These are phyloP conservation scores for Branchipolynoe longqiensis DNA, from an alignment of 2,888 invertebrate species.

Conservation along the genomic window DNA sequence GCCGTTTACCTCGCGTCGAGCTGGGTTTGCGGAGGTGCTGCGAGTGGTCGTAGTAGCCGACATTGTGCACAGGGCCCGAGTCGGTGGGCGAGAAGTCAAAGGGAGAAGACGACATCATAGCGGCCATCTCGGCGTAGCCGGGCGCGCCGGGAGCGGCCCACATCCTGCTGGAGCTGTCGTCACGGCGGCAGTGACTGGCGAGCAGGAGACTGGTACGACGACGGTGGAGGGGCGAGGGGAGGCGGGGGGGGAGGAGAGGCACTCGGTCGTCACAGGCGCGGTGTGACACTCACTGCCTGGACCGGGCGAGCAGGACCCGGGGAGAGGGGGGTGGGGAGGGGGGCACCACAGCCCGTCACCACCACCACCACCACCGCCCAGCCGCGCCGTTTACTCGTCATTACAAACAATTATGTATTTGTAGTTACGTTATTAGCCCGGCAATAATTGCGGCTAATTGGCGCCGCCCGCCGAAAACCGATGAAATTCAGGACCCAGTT, in stretches of 20 bases:
- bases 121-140: constrained; percentile 50
- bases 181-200: not conserved
- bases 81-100: constrained; percentile 44
- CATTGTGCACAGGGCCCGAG: not conserved
- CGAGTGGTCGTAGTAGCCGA: not conserved
- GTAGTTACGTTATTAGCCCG: constrained; percentile 50
- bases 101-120: constrained; percentile 40
- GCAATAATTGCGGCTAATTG: constrained; percentile 53
- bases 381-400: constrained; percentile 45
- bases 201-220: not conserved
- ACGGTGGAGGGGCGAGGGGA: not conserved
- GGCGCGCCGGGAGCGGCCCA: constrained; percentile 19
- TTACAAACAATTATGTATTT: constrained; percentile 57
- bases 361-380: not conserved
- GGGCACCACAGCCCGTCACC: not conserved
- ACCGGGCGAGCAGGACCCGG: not conserved
- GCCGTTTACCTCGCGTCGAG: constrained; percentile 15
- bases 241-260: not conserved
- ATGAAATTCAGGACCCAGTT: constrained; percentile 53
- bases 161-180: not conserved
- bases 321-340: not conserved
- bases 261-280: no score
- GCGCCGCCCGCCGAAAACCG: constrained; percentile 44
- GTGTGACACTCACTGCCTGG: no score
- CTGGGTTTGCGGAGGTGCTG: constrained; percentile 32